These are phyloP conservation scores for Sorex araneus DNA, from an alignment of 2,113 vertebrate genomes.

Conservation along the genomic window DNA sequence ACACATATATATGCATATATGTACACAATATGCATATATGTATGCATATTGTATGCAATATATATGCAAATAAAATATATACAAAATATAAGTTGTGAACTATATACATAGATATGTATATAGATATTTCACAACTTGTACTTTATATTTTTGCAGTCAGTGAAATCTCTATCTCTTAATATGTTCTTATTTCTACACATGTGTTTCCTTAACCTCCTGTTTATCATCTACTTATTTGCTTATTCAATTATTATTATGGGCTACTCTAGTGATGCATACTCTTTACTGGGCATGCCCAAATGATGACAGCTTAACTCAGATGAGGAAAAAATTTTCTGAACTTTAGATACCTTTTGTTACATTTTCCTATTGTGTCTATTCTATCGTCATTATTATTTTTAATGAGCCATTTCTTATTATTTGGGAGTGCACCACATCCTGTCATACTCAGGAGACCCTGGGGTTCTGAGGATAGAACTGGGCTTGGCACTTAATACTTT, in stretches of 20 bases:
- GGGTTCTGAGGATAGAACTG: no score
- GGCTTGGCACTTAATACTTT: no score
- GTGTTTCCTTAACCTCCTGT: neutral
- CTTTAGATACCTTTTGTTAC: neutral
- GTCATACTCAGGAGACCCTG: no score
- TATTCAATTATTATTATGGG: neutral
- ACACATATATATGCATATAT: no score
- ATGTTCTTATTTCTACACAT: neutral
- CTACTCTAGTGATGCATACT: neutral
- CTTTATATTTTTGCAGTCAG: slow-evolving; percentile 22
- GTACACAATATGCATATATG: no score
- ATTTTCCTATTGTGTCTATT: neutral
- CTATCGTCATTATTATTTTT: neutral
- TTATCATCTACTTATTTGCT: neutral
- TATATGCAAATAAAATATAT: no score
- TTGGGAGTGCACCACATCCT: no score
- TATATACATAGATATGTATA: no score
- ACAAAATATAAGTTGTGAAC: no score
- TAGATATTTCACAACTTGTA: neutral
- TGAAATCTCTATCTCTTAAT: neutral
- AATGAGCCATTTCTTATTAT: no score
- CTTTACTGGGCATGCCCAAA: neutral
- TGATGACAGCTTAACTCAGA: neutral
- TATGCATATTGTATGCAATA: no score
- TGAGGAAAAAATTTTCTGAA: neutral